Base-by-base conservation (phyloP, 1,140 invertebrate species). In the Zaprionus vittiger region DNA sequence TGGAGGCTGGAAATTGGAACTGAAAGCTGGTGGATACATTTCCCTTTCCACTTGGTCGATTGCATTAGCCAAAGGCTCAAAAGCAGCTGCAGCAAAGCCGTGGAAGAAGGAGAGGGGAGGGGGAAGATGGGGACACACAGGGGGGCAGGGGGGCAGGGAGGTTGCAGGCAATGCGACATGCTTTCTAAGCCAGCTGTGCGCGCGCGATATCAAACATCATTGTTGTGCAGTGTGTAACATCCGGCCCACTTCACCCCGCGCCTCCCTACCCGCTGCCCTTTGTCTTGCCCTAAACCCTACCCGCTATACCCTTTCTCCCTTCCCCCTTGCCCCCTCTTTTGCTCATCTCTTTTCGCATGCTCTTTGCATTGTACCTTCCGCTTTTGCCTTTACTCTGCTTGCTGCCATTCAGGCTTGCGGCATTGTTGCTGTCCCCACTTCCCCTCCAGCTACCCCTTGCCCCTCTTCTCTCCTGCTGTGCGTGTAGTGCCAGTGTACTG, bases 201-300 rank as follows among this genome's bases (percentile, higher is more conserved):
- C 41, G 38, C 38, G 38, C 15, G 60, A 76, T 76, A 65, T 72
- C 69, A 76, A 76, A 76, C 73, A 66, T 65, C 69, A 72, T 72
- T 72, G 61, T 76, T 64, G 68, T 56, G 38, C 73, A 38, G 61
- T 52, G 68, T 65, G 68, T 65, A 64, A 57, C 41, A 71, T 71
- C 55, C 41, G 41, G 41, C 41, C n/a, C 41, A 44, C n/a, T 34
- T 26, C 22, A 14, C 47, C 17, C 47, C 2, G 17, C 2, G 31
- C 15, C 2, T 11, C 31, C 31, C 9, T 9, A 7, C 31, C 9
- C 9, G 2, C 4, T 34, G 31, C 9, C 31, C 31, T 34, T 34
- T 34, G 31, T 34, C 9, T 34, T 34, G 26, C 31, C 31, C 9
- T 31, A 28, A 31, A 20, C 49, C 14, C 14, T 1, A 2, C 22